Conservation (phyloP, 2,113 vertebrate species). For the Heliornis fulica region DNA sequence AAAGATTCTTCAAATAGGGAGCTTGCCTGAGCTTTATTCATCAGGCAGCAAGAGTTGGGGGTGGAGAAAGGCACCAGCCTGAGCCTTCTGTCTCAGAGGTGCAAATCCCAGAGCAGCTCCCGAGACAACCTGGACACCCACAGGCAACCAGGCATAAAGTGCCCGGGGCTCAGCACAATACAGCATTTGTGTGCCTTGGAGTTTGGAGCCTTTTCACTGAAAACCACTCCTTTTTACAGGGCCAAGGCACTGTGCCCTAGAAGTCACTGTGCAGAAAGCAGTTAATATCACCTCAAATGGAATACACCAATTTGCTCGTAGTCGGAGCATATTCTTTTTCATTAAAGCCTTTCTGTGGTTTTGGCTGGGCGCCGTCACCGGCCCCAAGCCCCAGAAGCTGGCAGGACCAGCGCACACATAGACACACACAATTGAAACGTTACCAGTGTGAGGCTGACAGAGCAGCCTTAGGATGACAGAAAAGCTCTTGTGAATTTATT, state of each 20-base stretch:
- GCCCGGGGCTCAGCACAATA: not conserved
- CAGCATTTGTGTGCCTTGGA: not conserved
- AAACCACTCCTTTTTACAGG: not conserved
- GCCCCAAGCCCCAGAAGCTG: conserved; percentile 8
- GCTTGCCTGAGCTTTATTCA: not conserved
- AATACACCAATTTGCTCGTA: not conserved
- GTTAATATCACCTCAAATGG: not conserved
- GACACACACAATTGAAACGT: not conserved
- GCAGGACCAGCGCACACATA: not conserved
- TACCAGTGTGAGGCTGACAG: not conserved
- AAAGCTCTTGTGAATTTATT: conserved; percentile 12
- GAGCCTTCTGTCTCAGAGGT: not conserved
- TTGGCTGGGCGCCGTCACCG: not conserved
- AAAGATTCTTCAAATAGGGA: not conserved
- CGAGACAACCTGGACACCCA: accelerated
- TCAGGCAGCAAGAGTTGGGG: not conserved
- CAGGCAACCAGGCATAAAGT: not conserved
- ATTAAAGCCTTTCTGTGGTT: conserved; percentile 28
- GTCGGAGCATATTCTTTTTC: not conserved
- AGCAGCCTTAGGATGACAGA: conserved; percentile 2
- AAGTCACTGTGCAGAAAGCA: not conserved
- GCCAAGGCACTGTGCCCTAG: not conserved
- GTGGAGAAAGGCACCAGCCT: not conserved
- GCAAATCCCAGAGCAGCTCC: not conserved
- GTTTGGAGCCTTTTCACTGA: not conserved